These are phyloP conservation scores for Trachymyrmex septentrionalis DNA, from an alignment of 1,140 invertebrate species.

Conservation along the genomic window DNA sequence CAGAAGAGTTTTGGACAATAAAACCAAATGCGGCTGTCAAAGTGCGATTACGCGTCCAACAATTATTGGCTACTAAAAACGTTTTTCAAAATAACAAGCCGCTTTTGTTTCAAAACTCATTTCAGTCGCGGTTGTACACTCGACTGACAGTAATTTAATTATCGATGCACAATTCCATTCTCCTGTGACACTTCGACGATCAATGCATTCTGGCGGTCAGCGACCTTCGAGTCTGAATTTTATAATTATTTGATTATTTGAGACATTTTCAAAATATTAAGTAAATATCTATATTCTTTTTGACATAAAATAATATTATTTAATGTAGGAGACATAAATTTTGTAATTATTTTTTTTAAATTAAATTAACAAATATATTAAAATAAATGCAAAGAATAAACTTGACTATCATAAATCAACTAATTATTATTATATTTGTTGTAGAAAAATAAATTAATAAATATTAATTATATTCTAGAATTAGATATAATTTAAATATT, in stretches of 20 bases:
- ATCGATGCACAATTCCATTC: slow-evolving; percentile 43
- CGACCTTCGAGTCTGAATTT: slow-evolving; percentile 23
- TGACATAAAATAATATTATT: neutral
- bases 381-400: neutral
- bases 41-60: slow-evolving; percentile 35
- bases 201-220: slow-evolving; percentile 37
- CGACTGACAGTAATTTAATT: slow-evolving; percentile 55
- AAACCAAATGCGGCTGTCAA: slow-evolving; percentile 38
- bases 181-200: slow-evolving; percentile 36
- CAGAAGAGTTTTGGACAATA: slow-evolving; percentile 2
- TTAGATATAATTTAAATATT: neutral
- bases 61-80: slow-evolving; percentile 53
- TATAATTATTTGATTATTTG: slow-evolving; percentile 12
- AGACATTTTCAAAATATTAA: neutral
- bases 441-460: neutral
- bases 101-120: slow-evolving; percentile 58
- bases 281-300: neutral
- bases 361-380: neutral
- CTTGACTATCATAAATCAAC: neutral
- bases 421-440: neutral
- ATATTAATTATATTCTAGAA: neutral
- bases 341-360: neutral
- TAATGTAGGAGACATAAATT: neutral
- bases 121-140: slow-evolving; percentile 35
- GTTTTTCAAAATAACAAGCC: slow-evolving; percentile 51